phyloP scores from a whole-genome alignment of 2,888 invertebrate genomes.

The Sialis lutaria region DNA sequence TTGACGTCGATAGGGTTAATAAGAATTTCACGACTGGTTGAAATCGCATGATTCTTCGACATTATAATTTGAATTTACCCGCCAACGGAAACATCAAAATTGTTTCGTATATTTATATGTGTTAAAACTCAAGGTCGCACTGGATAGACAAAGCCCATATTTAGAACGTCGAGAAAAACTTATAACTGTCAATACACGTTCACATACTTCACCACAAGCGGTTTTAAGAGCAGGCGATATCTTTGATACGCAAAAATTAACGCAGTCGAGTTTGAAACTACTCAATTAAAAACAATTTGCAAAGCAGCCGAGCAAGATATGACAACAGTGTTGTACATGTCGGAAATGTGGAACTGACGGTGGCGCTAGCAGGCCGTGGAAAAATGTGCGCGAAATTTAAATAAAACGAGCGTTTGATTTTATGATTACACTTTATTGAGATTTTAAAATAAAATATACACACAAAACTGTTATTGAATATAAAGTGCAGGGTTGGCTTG shows the following conservation, averaged over 20 bases:
- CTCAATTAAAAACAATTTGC: constrained; percentile 3
- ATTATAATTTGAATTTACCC: constrained; percentile 2
- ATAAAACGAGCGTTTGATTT: no score
- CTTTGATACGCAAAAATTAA: not conserved
- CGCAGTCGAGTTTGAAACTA: not conserved
- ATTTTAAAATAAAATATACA: no score
- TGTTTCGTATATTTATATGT: not conserved
- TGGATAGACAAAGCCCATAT: constrained; percentile 4
- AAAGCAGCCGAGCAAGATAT: constrained; percentile 20
- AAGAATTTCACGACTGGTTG: no score
- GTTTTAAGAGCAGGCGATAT: not conserved
- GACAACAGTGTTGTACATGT: constrained; percentile 25
- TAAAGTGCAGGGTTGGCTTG: constrained; percentile 45
- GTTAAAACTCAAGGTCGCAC: constrained; percentile 7
- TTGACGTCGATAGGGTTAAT: not conserved
- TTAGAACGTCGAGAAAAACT: not conserved
- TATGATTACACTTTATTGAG: no score
- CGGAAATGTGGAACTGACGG: constrained; percentile 11
- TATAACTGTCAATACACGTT: not conserved
- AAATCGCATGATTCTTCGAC: not conserved
- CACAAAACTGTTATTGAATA: constrained; percentile 16
- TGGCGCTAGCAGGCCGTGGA: not conserved
- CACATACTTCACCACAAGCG: not conserved
- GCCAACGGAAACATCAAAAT: constrained; percentile 1
- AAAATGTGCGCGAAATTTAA: no score